Percentiles rank a stretch among this genome's conserved stretches.
Conservation (phyloP, 2,113 vertebrate species). For the Pampusana beccarii region DNA sequence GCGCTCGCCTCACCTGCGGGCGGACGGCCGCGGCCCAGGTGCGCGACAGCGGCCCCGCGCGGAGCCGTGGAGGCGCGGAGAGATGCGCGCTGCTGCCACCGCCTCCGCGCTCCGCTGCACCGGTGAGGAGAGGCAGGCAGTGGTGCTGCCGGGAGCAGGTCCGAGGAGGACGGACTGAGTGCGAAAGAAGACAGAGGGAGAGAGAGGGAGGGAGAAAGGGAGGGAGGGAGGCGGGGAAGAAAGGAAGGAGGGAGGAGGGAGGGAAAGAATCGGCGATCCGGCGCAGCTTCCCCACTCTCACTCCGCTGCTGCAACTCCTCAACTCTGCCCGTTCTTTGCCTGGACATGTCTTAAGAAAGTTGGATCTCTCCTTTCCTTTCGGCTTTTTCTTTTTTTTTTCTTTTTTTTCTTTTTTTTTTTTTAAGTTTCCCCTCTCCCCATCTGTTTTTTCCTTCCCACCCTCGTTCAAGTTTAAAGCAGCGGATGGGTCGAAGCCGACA, state of each 20-base stretch:
- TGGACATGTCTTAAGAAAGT: slow-evolving; percentile 74
- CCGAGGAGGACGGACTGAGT: neutral
- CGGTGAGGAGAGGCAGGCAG: neutral
- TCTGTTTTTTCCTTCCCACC: neutral
- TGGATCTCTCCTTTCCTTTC: slow-evolving; percentile 7
- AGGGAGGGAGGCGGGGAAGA: neutral
- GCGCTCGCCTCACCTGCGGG: neutral
- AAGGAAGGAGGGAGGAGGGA: neutral
- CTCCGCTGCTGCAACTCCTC: slow-evolving; percentile 36
- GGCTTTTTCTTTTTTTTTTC: neutral
- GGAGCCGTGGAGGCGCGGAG: neutral
- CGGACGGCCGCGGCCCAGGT: neutral
- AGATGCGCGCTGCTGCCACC: neutral
- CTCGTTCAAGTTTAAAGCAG: neutral
- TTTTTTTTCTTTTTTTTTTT: too few species aligned
- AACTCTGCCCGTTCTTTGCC: slow-evolving; percentile 64
- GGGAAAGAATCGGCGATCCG: slow-evolving; percentile 17
- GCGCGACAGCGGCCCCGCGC: neutral
- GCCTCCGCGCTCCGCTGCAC: neutral
- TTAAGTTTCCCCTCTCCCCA: neutral
- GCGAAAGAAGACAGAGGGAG: neutral
- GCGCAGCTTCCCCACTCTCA: slow-evolving; percentile 31
- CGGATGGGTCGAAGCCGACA: slow-evolving; percentile 43
- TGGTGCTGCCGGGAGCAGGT: slow-evolving; percentile 18
- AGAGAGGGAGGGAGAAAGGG: neutral